Evolutionary conservation across 64 coral and sea anemone species (phyloP), one percentile per base, ranked within the genome.

Genomic region (Acropora yongei): DNA sequence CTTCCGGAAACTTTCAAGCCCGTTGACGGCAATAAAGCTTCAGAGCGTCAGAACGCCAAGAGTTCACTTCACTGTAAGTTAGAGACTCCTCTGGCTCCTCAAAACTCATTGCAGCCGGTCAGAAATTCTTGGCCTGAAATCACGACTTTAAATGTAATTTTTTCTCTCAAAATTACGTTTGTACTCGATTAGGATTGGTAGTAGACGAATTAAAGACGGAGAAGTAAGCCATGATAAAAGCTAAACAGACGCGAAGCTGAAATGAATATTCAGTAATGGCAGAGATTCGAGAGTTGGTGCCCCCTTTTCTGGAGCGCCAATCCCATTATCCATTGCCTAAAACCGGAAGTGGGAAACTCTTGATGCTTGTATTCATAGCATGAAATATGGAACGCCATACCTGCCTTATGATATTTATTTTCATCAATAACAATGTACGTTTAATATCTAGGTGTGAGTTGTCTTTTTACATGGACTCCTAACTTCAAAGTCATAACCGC

Each of bases 1-100:
- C 11, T 65, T 40, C 90, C 57, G 9, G 90, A 67, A 9, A 86
- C 81, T 16, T 87, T 86, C 3, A 92, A 44, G 41, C 76, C 66
- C 82, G 53, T 57, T 76, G 44, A 40, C 71, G 41, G 14, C 53
- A 78, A 75, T 68, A 92, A 18, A 7, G 3, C 67, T 78, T 87
- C 57, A 87, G 42, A 57, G 72, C 81, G 16, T 75, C 68, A 76
- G 63, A 86, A 55, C 51, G 51, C 51, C 51, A 55, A 30, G 51
- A 9, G 5, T 55, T 55, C 5, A 7, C 55, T 65, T 92, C 50
- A 17, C 77, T 57, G 41, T 63, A 63, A 76, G 39, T 45, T 45
- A 76, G 71, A 74, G 71, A 74, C 71, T 74, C 71, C 71, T 74
- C 67, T 30, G 30, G 51, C 51, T 55, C 51, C 10, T 55, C 51